A percentile compares a stretch with the other conserved stretches of the same genome.
These are phyloP conservation scores for Chaenogobius annularis DNA, from an alignment of 2,113 vertebrate species.

Conservation along the genomic window DNA sequence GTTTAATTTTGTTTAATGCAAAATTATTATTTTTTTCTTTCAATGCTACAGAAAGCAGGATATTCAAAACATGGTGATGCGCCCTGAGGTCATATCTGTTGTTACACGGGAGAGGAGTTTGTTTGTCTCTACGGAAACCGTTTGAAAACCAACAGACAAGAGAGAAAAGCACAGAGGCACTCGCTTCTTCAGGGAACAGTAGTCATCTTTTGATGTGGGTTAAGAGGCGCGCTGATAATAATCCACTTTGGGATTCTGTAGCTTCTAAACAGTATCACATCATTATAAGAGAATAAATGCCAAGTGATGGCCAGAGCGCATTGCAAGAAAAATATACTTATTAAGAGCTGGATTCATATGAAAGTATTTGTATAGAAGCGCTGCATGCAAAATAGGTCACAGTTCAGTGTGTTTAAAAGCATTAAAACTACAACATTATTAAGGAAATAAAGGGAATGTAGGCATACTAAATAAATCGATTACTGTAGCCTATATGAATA, in stretches of 20 bases:
- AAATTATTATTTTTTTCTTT: conserved; percentile 28
- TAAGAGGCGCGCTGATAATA: conserved; percentile 60
- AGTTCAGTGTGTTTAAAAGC: not conserved
- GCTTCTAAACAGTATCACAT: conserved; percentile 43
- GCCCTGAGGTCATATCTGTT: conserved; percentile 37
- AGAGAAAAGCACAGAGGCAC: conserved; percentile 21
- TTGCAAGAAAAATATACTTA: not conserved
- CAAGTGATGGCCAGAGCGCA: conserved; percentile 22
- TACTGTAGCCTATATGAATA: not conserved
- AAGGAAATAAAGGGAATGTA: not conserved
- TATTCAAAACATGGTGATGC: conserved; percentile 33
- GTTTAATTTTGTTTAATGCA: conserved; percentile 36
- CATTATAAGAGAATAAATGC: conserved; percentile 39
- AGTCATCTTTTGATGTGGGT: conserved; percentile 55
- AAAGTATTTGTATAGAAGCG: not conserved
- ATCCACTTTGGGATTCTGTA: conserved; percentile 54
- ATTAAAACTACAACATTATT: not conserved
- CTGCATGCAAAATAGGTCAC: not conserved
- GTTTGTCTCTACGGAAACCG: conserved; percentile 21
- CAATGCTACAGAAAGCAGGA: conserved; percentile 24
- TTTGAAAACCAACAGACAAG: conserved; percentile 33
- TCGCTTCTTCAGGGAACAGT: conserved; percentile 20
- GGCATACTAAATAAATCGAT: not conserved
- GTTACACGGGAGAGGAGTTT: conserved; percentile 39
- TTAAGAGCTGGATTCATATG: not conserved